These are phyloP conservation scores for Aspidoscelis tigris DNA, from an alignment of 2,113 vertebrate genomes.

Conservation along the genomic window DNA sequence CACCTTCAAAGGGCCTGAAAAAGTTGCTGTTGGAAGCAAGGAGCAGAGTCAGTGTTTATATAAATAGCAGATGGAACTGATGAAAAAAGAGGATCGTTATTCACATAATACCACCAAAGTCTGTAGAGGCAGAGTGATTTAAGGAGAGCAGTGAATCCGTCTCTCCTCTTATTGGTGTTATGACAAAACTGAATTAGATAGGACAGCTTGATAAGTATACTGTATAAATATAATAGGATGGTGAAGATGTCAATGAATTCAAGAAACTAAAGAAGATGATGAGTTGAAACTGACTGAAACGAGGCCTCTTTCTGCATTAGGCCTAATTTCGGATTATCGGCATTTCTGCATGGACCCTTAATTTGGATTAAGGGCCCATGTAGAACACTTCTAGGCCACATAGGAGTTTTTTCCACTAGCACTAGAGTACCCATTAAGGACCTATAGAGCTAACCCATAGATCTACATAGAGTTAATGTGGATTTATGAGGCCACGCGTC, in stretches of 20 bases:
- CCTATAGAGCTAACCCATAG: too few relatives aligned
- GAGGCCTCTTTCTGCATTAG: too few relatives aligned
- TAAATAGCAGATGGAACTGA: neutral
- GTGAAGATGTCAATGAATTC: neutral
- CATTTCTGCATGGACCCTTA: too few relatives aligned
- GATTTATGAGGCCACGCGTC: too few relatives aligned
- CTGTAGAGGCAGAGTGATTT: neutral
- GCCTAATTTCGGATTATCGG: too few relatives aligned
- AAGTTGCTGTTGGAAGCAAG: neutral
- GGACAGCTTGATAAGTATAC: neutral
- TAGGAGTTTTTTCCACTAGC: too few relatives aligned
- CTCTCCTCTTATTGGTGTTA: neutral
- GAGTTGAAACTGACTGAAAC: too few relatives aligned
- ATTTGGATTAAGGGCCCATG: too few relatives aligned
- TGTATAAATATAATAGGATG: neutral
- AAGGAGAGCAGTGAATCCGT: neutral
- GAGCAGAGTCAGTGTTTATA: neutral
- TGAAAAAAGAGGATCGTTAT: neutral
- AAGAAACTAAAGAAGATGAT: neutral
- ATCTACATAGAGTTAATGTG: too few relatives aligned
- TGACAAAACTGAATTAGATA: neutral
- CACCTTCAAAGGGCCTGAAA: constrained; percentile 29
- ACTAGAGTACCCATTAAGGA: too few relatives aligned
- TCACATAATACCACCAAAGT: fast-evolving
- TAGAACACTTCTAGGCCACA: too few relatives aligned